Evolutionary conservation across 2,113 vertebrate species (phyloP), one percentile per base, ranked within the genome.

Genomic region (Picathartes gymnocephalus): DNA sequence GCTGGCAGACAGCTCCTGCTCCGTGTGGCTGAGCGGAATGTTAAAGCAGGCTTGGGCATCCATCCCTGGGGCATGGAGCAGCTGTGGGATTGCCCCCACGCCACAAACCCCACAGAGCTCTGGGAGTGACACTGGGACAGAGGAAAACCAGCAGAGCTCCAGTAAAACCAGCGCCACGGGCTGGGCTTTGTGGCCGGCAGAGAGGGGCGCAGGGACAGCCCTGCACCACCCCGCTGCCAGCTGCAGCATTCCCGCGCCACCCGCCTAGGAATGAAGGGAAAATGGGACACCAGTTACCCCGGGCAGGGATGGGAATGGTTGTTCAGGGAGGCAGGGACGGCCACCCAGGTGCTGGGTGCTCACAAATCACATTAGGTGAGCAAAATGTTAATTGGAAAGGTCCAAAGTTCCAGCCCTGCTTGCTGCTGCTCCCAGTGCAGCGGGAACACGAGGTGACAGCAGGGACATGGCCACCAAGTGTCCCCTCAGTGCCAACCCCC

Each of bases 241-340:
- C 45, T 61, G 64, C 12, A 2, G 16, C 48, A 44, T 44, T 69
- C 86, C 88, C 86, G 19, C 80, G 53, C 54, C 82, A 66, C 74
- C 86, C 83, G 92, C 91, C 71, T 76, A 4, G 7, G 71, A 88
- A 92, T 86, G 84, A 95, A 70, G 76, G 88, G 76, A 95, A 95
- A 96, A 86, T 10, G 58, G 82, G 92, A 58, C 93, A 89, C 39
- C 73, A 56, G 0, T 70, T 48, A 44, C 81, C 47, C 10, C 8
- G 6, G 73, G 30, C 82, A 70, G 95, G 40, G 51, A 69, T 70
- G 58, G 92, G 76, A 89, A 87, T 57, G 58, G 16, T 22, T 44
- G 28, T 78, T 78, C 68, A 62, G 90, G 77, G 2, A 9, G 76
- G 79, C 44, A 71, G 53, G 85, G 86, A 89, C 65, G 57, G 42